Base-by-base conservation (phyloP, 2,797 vertebrate species). In the Tympanoctomys barrerae region DNA sequence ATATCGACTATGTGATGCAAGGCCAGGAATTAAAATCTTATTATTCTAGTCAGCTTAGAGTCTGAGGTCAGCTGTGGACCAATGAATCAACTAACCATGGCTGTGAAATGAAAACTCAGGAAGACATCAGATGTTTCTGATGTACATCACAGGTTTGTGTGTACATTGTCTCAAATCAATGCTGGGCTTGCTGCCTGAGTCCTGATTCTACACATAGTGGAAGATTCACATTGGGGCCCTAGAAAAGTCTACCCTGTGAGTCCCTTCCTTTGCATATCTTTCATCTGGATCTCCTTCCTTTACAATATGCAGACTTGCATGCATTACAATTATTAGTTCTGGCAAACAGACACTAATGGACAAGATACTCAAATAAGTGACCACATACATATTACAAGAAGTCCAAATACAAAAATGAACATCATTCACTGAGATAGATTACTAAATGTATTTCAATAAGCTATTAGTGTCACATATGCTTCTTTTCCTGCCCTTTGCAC, bases 401-500 rank as follows among this genome's bases (percentile, higher is more conserved):
- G 31, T 57, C 39, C 79, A 95, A 83, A 93, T 46, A 75, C 64
- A 57, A 82, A 84, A 61, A 28, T 75, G 14, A 89, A 62, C n/a
- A 82, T 62, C 26, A 52, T 14, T 83, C 26, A 66, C 11, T 21
- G 79, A 94, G 78, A 1, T 57, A 86, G 6, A 79, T 79, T 11
- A n/a, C 39, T 1, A 80, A 91, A 54, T 86, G 39, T 26, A 71
- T 59, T 89, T 91, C 42, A 80, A 5, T 46, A 57, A 54, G 24
- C n/a, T 90, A 8, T 39, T 46, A 61, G 7, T n/a, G 5, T 18
- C 26, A 18, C 18, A 0, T 68, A 7, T 82, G 49, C 70, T 91
- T 87, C 9, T 26, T 87, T 28, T 71, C 14, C 39, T 81, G 42
- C 7, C 24, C 59, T 71, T 87, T 87, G 61, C 6, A 91, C n/a